A percentile compares a stretch with the other conserved stretches of the same genome.
phyloP scores from a whole-genome alignment of 2,113 vertebrate species.

The Clarias batrachus region DNA sequence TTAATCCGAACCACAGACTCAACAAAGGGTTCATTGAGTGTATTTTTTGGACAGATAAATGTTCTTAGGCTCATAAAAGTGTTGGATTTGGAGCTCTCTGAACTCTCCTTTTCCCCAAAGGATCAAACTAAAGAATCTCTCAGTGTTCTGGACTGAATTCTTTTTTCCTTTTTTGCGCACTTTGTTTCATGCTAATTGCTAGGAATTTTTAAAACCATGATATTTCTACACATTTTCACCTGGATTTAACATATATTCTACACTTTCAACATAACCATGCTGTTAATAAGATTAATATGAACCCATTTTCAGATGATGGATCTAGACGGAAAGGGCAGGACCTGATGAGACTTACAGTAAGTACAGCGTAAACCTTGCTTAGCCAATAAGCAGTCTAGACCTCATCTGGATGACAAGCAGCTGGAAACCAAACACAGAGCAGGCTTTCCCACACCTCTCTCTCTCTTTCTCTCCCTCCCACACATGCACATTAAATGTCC shows the following conservation, averaged over 20 bases:
- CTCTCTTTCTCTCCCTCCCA: not conserved
- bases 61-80: not conserved
- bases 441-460: constrained; percentile 10
- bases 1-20: not conserved
- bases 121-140: not conserved
- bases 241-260: not conserved
- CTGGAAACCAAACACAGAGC: constrained; percentile 26
- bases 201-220: not conserved
- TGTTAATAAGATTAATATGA: not conserved
- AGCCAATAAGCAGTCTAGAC: constrained; percentile 2
- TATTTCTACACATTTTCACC: not conserved
- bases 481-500: constrained; percentile 9
- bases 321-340: not conserved
- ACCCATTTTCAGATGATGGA: not conserved
- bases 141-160: not conserved
- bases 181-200: not conserved
- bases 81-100: not conserved
- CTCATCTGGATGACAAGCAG: constrained; percentile 27
- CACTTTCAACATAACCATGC: not conserved
- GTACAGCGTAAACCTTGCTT: not conserved
- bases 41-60: not conserved
- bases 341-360: not conserved
- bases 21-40: not conserved
- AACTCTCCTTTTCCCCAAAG: not conserved
- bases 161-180: not conserved